Evolutionary conservation across 2,888 invertebrate genomes (phyloP), one percentile per base, ranked within the genome.

Genomic region (Cyrtodaria siliqua): DNA sequence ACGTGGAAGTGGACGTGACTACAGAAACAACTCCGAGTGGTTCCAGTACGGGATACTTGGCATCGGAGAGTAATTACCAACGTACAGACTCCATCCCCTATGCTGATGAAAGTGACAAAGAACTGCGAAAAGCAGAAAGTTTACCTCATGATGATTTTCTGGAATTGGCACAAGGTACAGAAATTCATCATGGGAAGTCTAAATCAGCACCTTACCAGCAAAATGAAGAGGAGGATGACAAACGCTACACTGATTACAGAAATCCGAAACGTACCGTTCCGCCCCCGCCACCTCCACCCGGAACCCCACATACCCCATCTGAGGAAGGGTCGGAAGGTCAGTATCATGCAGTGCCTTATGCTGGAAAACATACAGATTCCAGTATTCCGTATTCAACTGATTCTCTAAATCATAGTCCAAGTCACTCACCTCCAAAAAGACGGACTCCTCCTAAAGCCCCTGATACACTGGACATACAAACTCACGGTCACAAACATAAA

Each of bases 71-170:
- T 60, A 62, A 52, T 27, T 24, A 63, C 16, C 53, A 64, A 8
- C 50, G 70, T n/a, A 63, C 73, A 64, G 71, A 81, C 23, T 71
- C 73, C 12, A 82, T 86, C 60, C 85, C 85, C 38, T 86, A 56
- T 77, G 79, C 79, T 47, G 85, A 85, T 74, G 85, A 74, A 40
- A 69, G 64, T 47, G 84, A 83, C 55, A 47, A 72, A 42, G 59
- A 29, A 26, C 18, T 73, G 14, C 64, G 55, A 24, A 80, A 59
- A 26, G 64, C 77, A 14, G 77, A 71, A 29, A 77, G 81, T 63
- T 38, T 77, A 23, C 81, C 77, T 16, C 68, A 77, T 64, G 77
- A 77, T 59, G 50, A 64, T 29, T 18, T 4, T 33, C 27, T 23
- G 8, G 27, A 64, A 26, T 26, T 47, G 3, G 42, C 26, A 18